Evolutionary conservation across 1,140 invertebrate species (phyloP).

Genomic region (Meloidogyne floridensis): DNA sequence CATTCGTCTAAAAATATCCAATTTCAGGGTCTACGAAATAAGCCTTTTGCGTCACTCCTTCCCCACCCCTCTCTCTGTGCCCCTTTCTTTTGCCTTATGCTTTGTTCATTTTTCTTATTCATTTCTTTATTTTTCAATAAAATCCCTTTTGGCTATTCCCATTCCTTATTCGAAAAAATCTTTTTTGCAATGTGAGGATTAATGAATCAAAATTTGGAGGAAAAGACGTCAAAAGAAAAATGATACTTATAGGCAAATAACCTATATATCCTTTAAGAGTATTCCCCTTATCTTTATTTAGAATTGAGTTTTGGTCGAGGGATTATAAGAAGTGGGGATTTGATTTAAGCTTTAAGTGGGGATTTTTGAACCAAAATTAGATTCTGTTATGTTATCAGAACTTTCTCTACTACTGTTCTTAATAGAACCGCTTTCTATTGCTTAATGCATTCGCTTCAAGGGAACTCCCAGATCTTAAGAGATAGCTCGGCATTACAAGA

Average conservation of each 20-base stretch:
- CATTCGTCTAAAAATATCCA: neutral
- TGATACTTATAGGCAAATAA: neutral
- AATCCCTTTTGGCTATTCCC: conserved; percentile 1
- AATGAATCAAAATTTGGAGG: neutral
- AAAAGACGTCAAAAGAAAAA: neutral
- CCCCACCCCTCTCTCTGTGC: neutral
- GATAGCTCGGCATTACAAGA: no score
- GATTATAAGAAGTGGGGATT: no score
- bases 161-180: neutral
- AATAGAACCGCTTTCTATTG: no score
- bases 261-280: neutral
- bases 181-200: neutral
- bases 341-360: no score
- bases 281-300: no score
- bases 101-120: no score
- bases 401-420: no score
- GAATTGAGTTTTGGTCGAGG: no score
- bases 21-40: neutral
- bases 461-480: no score
- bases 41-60: neutral
- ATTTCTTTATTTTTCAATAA: neutral
- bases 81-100: neutral
- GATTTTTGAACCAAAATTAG: no score
- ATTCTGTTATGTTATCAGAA: no score
- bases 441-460: no score